Base-by-base conservation (phyloP, 92 coral and sea anemone genomes). In the Zoanthus sociatus region DNA sequence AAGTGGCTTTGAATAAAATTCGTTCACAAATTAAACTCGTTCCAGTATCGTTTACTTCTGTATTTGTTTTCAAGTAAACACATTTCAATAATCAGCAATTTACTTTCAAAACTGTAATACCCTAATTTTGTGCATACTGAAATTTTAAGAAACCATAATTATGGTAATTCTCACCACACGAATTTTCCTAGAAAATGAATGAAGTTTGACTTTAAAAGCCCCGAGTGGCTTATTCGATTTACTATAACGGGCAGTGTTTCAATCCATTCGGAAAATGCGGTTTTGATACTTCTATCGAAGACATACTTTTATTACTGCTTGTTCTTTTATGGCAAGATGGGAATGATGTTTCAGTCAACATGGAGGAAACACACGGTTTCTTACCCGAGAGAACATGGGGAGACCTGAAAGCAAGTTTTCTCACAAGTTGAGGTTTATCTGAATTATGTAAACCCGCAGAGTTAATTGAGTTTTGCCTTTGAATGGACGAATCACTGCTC, bases 391-490 rank as follows among this genome's bases (percentile, higher is more conserved):
- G 44, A 0, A 88, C 79, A 51, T 84, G 88, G 0, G 93, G 78
- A 60, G 94, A 95, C 30, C 94, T 82, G 63, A 95, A 95, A 3
- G 96, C 98, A 69, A 95, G 83, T 48, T 89, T 93, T 32, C 98
- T 83, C 13, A 95, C 96, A 14, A 95, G 92, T 14, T 92, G 77
- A 77, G 98, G 98, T 88, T 87, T 93, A 54, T 86, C 92, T 72
- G 64, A 20, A 58, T 82, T 84, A 44, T 73, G 32, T 0, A 87
- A 78, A 5, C 20, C 12, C 75, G 45, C 44, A 55, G 83, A 37
- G 54, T 69, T 85, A 20, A 61, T 31, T 18, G 79, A 75, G 82
- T 83, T 87, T 63, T 90, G 88, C 55, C 76, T 71, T 4, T 82
- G 93, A 6, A 87, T 66, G 4, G 98, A 90, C 37, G 91, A 79